Base-by-base conservation (phyloP, 2,888 invertebrate genomes). In the Alcis repandata region DNA sequence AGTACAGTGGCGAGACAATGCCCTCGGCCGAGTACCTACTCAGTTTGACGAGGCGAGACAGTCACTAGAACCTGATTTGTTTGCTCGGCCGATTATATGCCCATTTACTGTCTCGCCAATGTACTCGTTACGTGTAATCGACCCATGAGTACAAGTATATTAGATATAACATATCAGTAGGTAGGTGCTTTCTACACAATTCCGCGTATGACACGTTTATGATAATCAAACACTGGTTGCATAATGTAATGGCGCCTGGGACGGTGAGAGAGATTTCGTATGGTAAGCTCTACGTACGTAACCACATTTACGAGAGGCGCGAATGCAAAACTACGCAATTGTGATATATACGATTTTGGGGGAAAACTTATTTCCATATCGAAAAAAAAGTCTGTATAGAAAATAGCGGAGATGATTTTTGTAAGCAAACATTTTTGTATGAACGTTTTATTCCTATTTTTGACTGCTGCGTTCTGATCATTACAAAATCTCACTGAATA, bases 151-250 rank as follows among this genome's bases (percentile, higher is more conserved):
- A n/a, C n/a, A 27, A 27, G 6, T 4, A 6, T 27, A n/a, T 7
- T 15, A n/a, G 15, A 15, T 48, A 8, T 32, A 9, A 32, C 48
- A 3, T 49, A 49, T 11, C 32, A 10, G 17, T 15, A 32, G 32
- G 69, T 27, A n/a, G n/a, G 70, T 71, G 77, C 77, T 74, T 73
- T 36, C 65, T 71, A 75, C 80, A 58, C 19, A 52, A 59, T 48
- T 32, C 36, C 48, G 53, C 59, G 65, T 65, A 68, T 63, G 63
- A 86, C 83, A 84, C 84, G 78, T 86, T 90, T 91, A 92, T 92
- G 92, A 88, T 91, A 92, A 92, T 92, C 81, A 79, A 72, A 79
- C 83, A 81, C 79, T 74, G 79, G 85, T 77, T 86, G 91, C 91
- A 92, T 92, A 92, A 92, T 92, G 90, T 79, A 83, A 92, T 90